Base-by-base conservation (phyloP, 2,797 vertebrate species). In the Falco cherrug region DNA sequence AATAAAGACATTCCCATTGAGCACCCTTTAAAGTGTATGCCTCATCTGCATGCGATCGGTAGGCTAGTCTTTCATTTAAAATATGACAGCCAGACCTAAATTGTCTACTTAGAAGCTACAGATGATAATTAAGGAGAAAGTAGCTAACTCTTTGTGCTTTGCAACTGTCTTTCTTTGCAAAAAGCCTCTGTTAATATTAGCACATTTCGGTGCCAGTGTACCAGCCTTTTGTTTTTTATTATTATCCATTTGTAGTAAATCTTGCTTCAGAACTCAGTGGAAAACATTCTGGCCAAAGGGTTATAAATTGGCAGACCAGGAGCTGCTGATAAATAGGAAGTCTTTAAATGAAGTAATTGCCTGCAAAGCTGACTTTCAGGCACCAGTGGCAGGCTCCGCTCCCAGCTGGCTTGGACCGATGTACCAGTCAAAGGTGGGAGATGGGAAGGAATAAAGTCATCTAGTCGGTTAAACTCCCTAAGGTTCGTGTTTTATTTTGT, bases 41-140 rank as follows among this genome's bases (percentile, higher is more conserved):
- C 69, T 93, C 84, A 83, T 96, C 93, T 85, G 61, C 90, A 86
- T 93, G 90, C 6, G 0, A 19, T 71, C 75, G 84, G 16, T 39
- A 65, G 76, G 50, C 70, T 82, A 41, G 19, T 53, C 60, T 89
- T 87, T 51, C 61, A 41, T 76, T 51, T 95, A 73, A 91, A 84
- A 78, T 87, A 85, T 73, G 93, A 92, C 81, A 95, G 65, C 65
- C 84, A 31, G 73, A 65, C 89, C 84, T 73, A 88, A 94, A 97
- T 93, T 91, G 82, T 87, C 89, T 92, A 35, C 89, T 95, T 91
- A 94, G 59, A 92, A 94, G 87, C 67, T 92, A 81, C 73, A 88
- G 88, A 86, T 89, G 2, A 91, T 92, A 81, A 93, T 89, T 87
- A 93, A 90, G 65, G 69, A 91, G 68, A 92, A 85, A 60, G 14